Evolutionary conservation across 2,797 vertebrate genomes (phyloP).

Genomic region (Cheirogaleus major): DNA sequence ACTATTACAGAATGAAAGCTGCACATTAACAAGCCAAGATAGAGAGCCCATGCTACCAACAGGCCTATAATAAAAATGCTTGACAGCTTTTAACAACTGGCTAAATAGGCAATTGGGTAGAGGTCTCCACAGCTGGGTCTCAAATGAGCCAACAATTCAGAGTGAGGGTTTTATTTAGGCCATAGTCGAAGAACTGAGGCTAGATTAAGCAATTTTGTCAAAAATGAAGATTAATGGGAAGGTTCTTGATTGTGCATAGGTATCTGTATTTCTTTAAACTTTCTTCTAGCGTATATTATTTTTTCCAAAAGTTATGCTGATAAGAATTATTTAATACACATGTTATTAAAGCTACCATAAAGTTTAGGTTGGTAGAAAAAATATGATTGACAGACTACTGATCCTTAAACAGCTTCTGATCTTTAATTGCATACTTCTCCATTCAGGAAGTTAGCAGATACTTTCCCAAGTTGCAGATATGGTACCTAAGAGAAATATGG

Average conservation of each 20-base stretch:
- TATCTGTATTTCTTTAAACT: not conserved
- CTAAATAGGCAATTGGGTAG: not conserved
- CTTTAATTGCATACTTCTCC: not conserved
- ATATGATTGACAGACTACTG: not conserved
- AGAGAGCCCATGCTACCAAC: not conserved
- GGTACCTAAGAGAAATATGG: not conserved
- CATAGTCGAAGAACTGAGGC: not conserved
- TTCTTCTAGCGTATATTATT: not conserved
- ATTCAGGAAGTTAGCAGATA: not conserved
- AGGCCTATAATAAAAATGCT: not conserved
- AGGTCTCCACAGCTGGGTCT: not conserved
- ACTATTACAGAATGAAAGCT: not conserved
- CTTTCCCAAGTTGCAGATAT: not conserved
- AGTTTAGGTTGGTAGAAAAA: slow-evolving; percentile 20
- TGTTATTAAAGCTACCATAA: not conserved
- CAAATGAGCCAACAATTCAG: slow-evolving; percentile 27
- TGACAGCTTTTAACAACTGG: slow-evolving; percentile 9
- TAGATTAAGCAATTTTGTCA: not conserved
- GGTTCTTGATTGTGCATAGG: not conserved
- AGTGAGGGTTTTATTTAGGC: not conserved
- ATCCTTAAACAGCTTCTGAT: not conserved
- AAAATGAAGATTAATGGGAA: not conserved
- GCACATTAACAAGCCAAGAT: not conserved
- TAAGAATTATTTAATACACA: not conserved
- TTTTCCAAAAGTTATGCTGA: not conserved